Evolutionary conservation across 1,140 invertebrate species (phyloP), one percentile per base, ranked within the genome.

Genomic region (Cyphomyrmex costatus): DNA sequence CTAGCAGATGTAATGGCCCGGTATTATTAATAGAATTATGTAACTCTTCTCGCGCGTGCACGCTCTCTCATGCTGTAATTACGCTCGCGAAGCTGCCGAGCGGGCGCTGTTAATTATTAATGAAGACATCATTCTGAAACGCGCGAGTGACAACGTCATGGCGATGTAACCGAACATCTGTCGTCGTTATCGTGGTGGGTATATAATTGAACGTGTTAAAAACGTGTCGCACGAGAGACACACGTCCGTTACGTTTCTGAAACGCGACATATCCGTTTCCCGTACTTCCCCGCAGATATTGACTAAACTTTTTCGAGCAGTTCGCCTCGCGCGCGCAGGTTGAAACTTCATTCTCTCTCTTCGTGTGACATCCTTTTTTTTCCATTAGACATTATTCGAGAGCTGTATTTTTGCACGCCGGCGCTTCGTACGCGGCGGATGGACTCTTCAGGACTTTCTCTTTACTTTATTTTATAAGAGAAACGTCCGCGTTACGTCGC

Each of bases 21-120:
- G 36, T 56, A 83, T 83, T 83, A 83, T 83, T 83, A 83, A 83
- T 83, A 83, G 79, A 83, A 83, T 74, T 83, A 83, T 83, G 79
- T 83, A 83, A 83, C 79, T 68, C 51, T 58, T 79, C 74, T 66
- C 60, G 33, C 30, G n/a, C 1, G 27, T 27, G 53, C 33, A 6
- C 33, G 16, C 36, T 30, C 30, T 7, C 36, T 36, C 36, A 21
- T 21, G 77, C 16, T 68, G 27, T 85, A 60, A 85, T 83, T 83
- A 83, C 68, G 53, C 36, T n/a, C 79, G 79, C 53, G 36, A 49
- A 74, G 79, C 79, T 74, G 79, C 53, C 79, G 68, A 83, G 79
- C 68, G 68, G 36, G 51, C 68, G 53, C 24, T 83, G 68, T 83
- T 83, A 83, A 83, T 83, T 83, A 74, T 83, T 74, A 83, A 83